Base-by-base conservation (phyloP, 2,888 invertebrate genomes). In the Linnaemya vulpina region DNA sequence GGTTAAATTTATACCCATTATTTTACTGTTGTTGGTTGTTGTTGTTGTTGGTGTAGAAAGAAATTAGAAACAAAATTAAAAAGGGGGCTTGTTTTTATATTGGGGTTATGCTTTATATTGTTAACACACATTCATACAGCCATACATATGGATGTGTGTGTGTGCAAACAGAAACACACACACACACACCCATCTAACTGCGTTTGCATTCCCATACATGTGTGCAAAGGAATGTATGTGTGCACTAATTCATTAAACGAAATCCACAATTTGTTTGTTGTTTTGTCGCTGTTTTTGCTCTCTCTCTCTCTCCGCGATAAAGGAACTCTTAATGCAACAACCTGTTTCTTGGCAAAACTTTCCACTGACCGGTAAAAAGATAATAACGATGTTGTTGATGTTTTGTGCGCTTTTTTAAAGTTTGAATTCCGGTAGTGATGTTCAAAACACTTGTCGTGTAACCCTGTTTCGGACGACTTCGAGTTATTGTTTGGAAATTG, bases 311-410 rank as follows among this genome's bases (percentile, higher is more conserved):
- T 3, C 7, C 7, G n/a, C 22, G 49, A 73, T 60, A 73, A 49
- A 49, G 46, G 35, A 30, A 60, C 46, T 58, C 17, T 62, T n/a
- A 38, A 73, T 1, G 15, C 11, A 60, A 22, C 46, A 73, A 73
- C 60, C 71, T 73, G 71, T 60, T 73, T 60, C n/a, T 46, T 22
- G 11, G 43, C 53, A 78, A 65, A 71, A 46, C 22, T 70, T 79
- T 63, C 78, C 70, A 78, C 35, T 71, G 62, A 63, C 70, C 63
- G 63, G 63, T 62, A 53, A 30, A 53, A 43, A 35, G 5, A 46
- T 55, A 30, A 63, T 40, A 11, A 13, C 46, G 22, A 53, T 20
- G 62, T 62, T 70, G 49, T 11, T 5, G 49, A 17, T 60, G 40
- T 9, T 25, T 9, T 15, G 22, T 35, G 8, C 1, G 13, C 11